A percentile compares a stretch with the other conserved stretches of the same genome.
phyloP scores from a whole-genome alignment of 2,888 invertebrate genomes.

The Campopleginae sp. region DNA sequence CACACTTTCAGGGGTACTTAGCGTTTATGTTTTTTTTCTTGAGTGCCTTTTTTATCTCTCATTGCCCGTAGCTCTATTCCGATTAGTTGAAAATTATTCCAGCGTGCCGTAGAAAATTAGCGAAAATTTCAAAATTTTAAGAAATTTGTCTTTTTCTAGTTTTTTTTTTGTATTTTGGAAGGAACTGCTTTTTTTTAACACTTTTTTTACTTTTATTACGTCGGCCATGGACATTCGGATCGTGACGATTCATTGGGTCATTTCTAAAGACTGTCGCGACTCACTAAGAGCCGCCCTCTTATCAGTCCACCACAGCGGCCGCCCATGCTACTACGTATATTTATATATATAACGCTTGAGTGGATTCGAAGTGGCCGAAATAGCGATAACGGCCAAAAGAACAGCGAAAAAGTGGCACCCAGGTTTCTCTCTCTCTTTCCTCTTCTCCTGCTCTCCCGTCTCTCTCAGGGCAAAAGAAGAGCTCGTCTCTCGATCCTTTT shows the following conservation, averaged over 20 bases:
- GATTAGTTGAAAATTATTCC: no score
- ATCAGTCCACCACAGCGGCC: constrained; percentile 71
- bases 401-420: constrained; percentile 46
- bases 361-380: constrained; percentile 26
- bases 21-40: not conserved
- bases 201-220: not conserved
- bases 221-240: not conserved
- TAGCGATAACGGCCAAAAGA: constrained; percentile 30
- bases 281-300: constrained; percentile 72
- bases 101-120: not conserved
- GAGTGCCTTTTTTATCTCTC: constrained; percentile 8
- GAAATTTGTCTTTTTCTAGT: not conserved
- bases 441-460: not conserved
- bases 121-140: not conserved
- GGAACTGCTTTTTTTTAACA: not conserved
- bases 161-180: not conserved
- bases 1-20: not conserved
- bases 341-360: constrained; percentile 2
- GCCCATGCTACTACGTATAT: not conserved
- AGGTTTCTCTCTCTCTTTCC: constrained; percentile 11
- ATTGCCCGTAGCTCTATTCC: no score
- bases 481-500: constrained; percentile 41
- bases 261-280: constrained; percentile 47
- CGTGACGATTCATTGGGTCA: constrained; percentile 6
- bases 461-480: not conserved